Evolutionary conservation across 2,888 invertebrate genomes (phyloP), one percentile per base, ranked within the genome.

Genomic region (Neoscelio sp.): DNA sequence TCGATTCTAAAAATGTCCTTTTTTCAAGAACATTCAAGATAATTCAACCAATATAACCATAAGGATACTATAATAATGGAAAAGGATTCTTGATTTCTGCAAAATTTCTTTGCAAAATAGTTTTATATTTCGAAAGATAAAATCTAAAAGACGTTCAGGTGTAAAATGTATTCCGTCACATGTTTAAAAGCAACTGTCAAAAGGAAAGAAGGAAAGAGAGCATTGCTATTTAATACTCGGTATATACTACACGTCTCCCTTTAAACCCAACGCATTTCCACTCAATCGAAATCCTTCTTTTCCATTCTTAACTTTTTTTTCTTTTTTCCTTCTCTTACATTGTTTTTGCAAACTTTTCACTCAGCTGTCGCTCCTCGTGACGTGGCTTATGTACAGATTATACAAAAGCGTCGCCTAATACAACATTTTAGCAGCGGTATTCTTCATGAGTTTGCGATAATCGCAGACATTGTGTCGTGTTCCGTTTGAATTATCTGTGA

Each of bases 141-240:
- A 60, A 58, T 42, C 40, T 15, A 17, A 58, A 50, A 40, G 15
- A 33, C 12, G 12, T 8, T 15, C 8, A 65, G 35, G 30, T 58
- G 44, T 44, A 65, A 65, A 64, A 15, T 23, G 46, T 48, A 56
- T 48, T 40, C 26, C 35, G 40, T 56, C 46, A 56, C 40, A 20
- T 33, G 65, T 74, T 65, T 58, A 50, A 65, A 58, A 74, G 50
- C 48, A 30, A 38, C 46, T 48, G 56, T 58, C 73, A 58, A 56
- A 56, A 74, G 15, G 30, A 48, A 48, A 56, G 33, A 52, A 46
- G 56, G 26, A 64, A 40, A 46, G 54, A 20, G 44, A 71, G 38
- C 28, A 15, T 46, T 62, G 71, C 44, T 64, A 46, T 44, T 73
- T 28, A 35, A 56, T 30, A 38, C 33, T 54, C 62, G 10, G 35